Conservation (phyloP, 2,113 vertebrate species). For the Acrocephalus arundinaceus region DNA sequence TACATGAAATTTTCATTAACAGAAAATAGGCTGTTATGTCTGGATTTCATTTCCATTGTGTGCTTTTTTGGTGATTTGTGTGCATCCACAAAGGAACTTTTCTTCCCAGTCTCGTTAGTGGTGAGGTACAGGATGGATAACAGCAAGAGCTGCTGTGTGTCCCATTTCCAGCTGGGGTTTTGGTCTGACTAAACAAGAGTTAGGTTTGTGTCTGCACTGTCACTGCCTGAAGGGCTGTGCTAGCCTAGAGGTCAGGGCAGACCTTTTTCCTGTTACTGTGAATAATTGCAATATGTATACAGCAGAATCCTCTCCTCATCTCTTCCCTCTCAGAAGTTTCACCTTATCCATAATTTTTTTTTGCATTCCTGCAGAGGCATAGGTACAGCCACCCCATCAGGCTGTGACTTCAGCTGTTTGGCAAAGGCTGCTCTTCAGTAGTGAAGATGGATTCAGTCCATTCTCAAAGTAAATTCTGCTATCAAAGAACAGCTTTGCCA, state of each 20-base stretch:
- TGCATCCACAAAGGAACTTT: not conserved
- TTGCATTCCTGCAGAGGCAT: not conserved
- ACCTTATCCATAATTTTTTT: not conserved
- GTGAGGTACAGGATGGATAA: not conserved
- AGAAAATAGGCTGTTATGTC: not conserved
- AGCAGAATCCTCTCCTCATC: not conserved
- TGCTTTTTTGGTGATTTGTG: not conserved
- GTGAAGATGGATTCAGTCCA: not conserved
- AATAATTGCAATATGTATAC: not conserved
- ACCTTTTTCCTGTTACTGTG: not conserved
- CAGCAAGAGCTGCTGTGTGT: not conserved
- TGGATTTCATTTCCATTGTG: not conserved
- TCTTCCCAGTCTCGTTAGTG: not conserved
- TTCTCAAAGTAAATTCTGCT: not conserved
- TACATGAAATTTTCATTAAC: not conserved
- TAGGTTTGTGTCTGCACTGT: not conserved
- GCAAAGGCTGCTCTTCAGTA: not conserved
- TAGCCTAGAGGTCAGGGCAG: accelerated
- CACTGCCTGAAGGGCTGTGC: not conserved
- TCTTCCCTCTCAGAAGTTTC: not conserved
- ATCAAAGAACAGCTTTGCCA: not conserved
- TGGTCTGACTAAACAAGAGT: not conserved
- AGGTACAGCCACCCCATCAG: not conserved
- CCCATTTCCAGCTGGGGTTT: not conserved
- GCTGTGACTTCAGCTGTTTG: not conserved